These are phyloP conservation scores for Galeruca laticollis DNA, from an alignment of 2,888 invertebrate genomes.

Conservation along the genomic window DNA sequence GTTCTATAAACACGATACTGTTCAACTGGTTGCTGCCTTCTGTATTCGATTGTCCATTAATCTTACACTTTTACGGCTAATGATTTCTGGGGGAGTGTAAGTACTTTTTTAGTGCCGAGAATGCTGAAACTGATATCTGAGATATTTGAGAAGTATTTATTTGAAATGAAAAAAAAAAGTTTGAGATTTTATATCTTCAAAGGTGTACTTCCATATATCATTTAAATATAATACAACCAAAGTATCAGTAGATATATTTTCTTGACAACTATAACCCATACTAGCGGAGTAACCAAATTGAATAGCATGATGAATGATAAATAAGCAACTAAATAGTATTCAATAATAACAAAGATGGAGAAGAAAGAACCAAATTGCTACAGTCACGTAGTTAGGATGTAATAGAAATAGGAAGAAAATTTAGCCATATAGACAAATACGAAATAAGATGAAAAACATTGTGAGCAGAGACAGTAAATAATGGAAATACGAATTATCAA, in stretches of 20 bases:
- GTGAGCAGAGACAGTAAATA: too few species aligned
- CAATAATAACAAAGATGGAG: too few species aligned
- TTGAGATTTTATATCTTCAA: neutral
- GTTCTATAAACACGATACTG: slow-evolving; percentile 8
- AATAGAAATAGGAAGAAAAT: too few species aligned
- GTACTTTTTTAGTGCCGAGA: neutral
- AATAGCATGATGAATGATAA: too few species aligned
- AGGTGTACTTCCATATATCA: neutral
- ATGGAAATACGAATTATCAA: too few species aligned
- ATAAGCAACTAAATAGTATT: too few species aligned
- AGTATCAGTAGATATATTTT: neutral
- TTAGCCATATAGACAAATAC: too few species aligned
- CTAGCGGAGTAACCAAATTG: neutral
- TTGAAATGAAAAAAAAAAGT: too few species aligned
- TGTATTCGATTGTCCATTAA: slow-evolving; percentile 14
- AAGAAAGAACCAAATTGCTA: too few species aligned
- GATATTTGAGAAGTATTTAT: neutral
- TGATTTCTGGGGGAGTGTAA: slow-evolving; percentile 3
- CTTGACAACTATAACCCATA: neutral
- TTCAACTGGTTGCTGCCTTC: slow-evolving; percentile 11
- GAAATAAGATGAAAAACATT: too few species aligned
- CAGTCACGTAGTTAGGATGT: too few species aligned
- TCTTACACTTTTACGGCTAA: slow-evolving; percentile 7
- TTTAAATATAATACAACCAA: neutral
- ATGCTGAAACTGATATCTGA: neutral